Conservation (phyloP, 2,888 invertebrate species). For the Rotaria macrura region DNA sequence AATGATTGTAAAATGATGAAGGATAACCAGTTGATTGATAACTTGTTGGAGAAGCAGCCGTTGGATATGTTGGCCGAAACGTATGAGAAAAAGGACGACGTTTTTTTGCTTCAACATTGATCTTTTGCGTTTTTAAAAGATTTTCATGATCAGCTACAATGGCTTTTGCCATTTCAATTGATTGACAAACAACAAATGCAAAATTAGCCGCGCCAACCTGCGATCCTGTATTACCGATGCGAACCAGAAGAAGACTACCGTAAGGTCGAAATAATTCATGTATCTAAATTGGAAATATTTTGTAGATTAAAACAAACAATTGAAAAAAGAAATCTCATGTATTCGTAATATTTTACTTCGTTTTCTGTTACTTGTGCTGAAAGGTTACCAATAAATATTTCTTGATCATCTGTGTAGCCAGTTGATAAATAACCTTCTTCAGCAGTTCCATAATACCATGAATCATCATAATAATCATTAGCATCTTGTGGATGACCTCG, state of each 20-base stretch:
- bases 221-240: conserved; percentile 10
- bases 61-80: conserved; percentile 13
- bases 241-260: neutral
- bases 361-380: neutral
- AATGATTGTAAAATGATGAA: neutral
- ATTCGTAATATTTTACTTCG: neutral
- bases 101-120: neutral
- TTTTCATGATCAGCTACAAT: neutral
- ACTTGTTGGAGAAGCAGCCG: neutral
- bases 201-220: neutral
- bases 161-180: neutral
- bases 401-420: conserved; percentile 12
- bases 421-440: neutral
- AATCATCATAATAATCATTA: neutral
- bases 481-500: neutral
- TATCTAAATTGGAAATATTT: neutral
- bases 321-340: neutral
- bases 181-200: conserved; percentile 2
- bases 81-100: conserved; percentile 18
- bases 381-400: conserved; percentile 4
- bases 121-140: neutral
- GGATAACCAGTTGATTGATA: conserved; percentile 8
- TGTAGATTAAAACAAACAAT: neutral
- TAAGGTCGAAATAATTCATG: neutral
- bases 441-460: neutral